Evolutionary conservation across 2,113 vertebrate species (phyloP).

Genomic region (Grallaria varia): DNA sequence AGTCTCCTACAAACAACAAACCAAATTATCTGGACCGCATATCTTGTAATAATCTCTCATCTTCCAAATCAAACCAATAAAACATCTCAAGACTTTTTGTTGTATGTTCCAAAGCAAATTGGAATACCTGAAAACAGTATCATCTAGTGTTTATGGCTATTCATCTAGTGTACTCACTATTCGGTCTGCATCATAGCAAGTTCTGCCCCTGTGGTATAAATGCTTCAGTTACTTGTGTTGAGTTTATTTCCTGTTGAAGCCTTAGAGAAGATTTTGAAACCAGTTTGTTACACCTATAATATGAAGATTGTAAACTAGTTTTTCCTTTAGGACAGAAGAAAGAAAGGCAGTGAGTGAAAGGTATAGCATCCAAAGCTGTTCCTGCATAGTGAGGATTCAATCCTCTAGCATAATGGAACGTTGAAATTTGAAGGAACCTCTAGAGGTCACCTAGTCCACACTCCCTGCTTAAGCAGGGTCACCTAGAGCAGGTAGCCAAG

Average conservation of each 20-base stretch:
- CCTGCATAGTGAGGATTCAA: neutral
- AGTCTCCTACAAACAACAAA: neutral
- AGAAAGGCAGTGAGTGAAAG: neutral
- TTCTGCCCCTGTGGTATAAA: neutral
- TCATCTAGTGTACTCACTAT: neutral
- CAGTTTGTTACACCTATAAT: neutral
- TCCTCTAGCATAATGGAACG: neutral
- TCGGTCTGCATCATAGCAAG: neutral
- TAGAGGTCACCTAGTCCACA: neutral
- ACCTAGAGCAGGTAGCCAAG: neutral
- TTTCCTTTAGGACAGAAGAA: neutral
- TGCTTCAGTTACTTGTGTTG: neutral
- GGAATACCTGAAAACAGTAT: neutral
- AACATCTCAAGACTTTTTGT: neutral
- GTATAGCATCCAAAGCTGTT: neutral
- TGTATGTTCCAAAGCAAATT: neutral
- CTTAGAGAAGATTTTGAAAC: neutral
- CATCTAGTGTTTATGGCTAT: neutral
- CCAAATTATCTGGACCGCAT: neutral
- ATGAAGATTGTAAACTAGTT: neutral
- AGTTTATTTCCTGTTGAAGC: neutral
- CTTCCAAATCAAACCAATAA: neutral
- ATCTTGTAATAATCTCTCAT: neutral
- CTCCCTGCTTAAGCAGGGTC: accelerated
- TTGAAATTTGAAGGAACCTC: neutral